Evolutionary conservation across 1,140 invertebrate genomes (phyloP).

Genomic region (Heliconius himera): DNA sequence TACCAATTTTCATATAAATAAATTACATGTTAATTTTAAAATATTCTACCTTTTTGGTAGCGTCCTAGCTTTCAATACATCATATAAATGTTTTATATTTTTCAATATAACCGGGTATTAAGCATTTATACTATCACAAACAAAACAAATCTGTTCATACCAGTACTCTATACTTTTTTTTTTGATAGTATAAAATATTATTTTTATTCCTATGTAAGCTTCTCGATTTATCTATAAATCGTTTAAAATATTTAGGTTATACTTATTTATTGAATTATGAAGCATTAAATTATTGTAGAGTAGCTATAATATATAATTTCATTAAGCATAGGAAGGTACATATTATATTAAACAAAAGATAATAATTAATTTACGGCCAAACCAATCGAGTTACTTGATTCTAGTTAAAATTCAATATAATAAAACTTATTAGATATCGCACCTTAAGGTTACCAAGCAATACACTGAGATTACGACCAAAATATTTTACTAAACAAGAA

Average conservation of each 20-base stretch:
- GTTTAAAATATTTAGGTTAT: not conserved
- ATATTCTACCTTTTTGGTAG: conserved; percentile 70
- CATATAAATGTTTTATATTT: not conserved
- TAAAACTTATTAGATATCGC: not conserved
- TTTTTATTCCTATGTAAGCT: not conserved
- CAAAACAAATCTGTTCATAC: not conserved
- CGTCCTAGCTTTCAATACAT: conserved; percentile 62
- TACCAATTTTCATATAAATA: conserved; percentile 8
- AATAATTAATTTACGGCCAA: not conserved
- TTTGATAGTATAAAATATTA: no score
- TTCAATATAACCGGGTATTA: not conserved
- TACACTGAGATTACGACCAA: conserved; percentile 18
- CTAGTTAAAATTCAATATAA: not conserved
- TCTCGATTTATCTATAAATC: not conserved
- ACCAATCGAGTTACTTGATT: not conserved
- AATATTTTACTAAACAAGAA: conserved; percentile 12
- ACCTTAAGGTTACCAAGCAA: conserved; percentile 4
- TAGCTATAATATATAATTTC: not conserved
- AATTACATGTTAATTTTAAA: conserved; percentile 46
- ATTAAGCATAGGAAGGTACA: not conserved
- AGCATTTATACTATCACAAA: not conserved
- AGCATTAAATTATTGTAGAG: not conserved
- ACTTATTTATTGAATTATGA: not conserved
- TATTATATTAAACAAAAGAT: not conserved
- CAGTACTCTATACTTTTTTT: not conserved